Base-by-base conservation (phyloP, 2,888 invertebrate species). In the Erannis defoliaria region DNA sequence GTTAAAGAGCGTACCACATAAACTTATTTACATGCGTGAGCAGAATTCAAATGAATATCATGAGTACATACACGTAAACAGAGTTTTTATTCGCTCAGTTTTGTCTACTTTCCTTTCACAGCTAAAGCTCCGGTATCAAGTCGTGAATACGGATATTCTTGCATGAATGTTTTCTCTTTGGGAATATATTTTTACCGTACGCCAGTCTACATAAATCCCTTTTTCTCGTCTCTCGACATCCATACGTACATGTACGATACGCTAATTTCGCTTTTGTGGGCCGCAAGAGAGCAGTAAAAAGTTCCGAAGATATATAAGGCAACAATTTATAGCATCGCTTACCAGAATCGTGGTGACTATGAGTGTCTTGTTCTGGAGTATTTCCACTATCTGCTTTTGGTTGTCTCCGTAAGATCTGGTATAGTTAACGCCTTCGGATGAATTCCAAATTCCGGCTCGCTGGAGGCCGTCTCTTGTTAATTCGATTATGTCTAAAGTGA, bases 291-390 rank as follows among this genome's bases (percentile, higher is more conserved):
- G 75, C 74, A 74, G 73, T 84, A 81, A 82, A 82, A 79, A 75
- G 77, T 75, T 77, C 70, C 67, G 57, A 58, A 74, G 72, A 77
- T 80, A 80, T 77, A 78, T 71, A 71, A 19, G 70, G 66, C 62
- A 66, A 70, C 62, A 68, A 75, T 73, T 77, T 76, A 78, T 46
- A 19, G 10, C n/a, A 23, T 49, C 40, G 40, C 62, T 62, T 88
- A 98, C 99, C 95, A 98, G 89, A 80, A 98, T 97, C 8, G 98
- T 98, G 5, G 98, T 97, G 14, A 99, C 98, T 55, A 96, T 94
- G 66, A 99, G 95, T 0, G 98, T 98, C 89, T 98, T 98, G 82
- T 98, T 98, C 79, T 97, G 97, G 49, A 98, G 92, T 79, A 97
- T 97, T 80, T 97, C 97, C 35, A 97, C 97, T 70, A 98, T 97